Percentiles rank a stretch among this genome's conserved stretches.
phyloP scores from a whole-genome alignment of 2,113 vertebrate species.

The Bubo blakistoni region DNA sequence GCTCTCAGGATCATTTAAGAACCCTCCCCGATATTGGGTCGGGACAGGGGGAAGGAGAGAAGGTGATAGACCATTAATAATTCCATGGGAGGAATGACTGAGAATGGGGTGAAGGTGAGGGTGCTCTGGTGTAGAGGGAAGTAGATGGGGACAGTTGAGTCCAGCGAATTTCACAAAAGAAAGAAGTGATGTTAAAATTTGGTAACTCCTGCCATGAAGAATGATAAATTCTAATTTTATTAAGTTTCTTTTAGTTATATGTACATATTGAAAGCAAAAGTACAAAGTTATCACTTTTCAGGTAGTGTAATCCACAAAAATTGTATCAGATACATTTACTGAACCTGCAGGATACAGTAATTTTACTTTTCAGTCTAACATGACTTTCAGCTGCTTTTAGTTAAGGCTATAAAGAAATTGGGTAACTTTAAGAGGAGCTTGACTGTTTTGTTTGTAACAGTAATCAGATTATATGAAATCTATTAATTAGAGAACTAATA shows the following conservation, averaged over 20 bases:
- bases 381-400: background rate
- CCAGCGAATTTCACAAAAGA: background rate
- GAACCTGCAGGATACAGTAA: background rate
- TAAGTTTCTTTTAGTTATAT: background rate
- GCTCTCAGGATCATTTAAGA: too few species aligned
- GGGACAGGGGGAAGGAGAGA: background rate
- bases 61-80: background rate
- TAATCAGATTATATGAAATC: background rate
- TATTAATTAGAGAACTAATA: background rate
- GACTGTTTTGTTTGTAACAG: background rate
- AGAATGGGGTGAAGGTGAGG: background rate
- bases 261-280: background rate
- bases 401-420: background rate
- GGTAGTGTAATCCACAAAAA: background rate
- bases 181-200: background rate
- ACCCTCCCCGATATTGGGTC: too few species aligned
- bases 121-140: background rate
- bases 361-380: background rate
- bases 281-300: background rate
- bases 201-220: background rate
- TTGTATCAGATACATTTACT: background rate
- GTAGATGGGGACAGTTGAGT: too few species aligned
- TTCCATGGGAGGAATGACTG: background rate
- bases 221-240: background rate
- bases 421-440: background rate